Conservation (phyloP, 2,797 vertebrate genomes). For the Sylvia borin region DNA sequence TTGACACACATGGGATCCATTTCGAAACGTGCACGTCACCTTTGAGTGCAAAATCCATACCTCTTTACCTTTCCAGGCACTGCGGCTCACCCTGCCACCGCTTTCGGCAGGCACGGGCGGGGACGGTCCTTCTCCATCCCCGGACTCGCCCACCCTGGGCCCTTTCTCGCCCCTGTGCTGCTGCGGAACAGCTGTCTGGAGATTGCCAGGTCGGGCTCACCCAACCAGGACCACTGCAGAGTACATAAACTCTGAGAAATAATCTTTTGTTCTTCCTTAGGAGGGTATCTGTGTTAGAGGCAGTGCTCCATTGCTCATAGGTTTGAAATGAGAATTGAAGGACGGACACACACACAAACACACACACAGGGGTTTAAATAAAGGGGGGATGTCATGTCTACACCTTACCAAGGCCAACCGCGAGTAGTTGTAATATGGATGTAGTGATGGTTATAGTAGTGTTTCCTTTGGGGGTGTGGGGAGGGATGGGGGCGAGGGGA, state of each 20-base stretch:
- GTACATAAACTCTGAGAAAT: background rate
- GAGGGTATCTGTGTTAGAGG: background rate
- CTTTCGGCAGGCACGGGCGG: background rate
- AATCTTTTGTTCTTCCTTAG: conserved; percentile 18
- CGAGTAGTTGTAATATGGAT: conserved; percentile 24
- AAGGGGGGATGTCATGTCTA: background rate
- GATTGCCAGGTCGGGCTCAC: background rate
- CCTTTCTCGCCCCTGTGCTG: background rate
- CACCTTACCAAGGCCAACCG: conserved; percentile 44
- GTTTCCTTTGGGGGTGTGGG: background rate
- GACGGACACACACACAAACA: background rate
- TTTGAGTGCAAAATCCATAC: conserved; percentile 63
- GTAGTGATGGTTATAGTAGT: background rate
- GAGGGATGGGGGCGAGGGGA: background rate
- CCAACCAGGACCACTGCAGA: conserved; percentile 34
- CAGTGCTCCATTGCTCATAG: background rate
- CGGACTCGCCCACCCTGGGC: background rate
- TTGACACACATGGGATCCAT: conserved; percentile 62
- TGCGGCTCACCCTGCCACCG: conserved; percentile 28
- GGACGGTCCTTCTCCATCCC: background rate
- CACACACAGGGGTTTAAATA: background rate
- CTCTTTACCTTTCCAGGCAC: conserved; percentile 58
- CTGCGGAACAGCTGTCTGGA: conserved; percentile 17
- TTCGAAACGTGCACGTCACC: conserved; percentile 26
- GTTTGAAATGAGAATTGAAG: background rate